Percentiles rank a stretch among this genome's conserved stretches.
Evolutionary conservation across 2,888 invertebrate genomes (phyloP).

Genomic region (Atrina japonica): DNA sequence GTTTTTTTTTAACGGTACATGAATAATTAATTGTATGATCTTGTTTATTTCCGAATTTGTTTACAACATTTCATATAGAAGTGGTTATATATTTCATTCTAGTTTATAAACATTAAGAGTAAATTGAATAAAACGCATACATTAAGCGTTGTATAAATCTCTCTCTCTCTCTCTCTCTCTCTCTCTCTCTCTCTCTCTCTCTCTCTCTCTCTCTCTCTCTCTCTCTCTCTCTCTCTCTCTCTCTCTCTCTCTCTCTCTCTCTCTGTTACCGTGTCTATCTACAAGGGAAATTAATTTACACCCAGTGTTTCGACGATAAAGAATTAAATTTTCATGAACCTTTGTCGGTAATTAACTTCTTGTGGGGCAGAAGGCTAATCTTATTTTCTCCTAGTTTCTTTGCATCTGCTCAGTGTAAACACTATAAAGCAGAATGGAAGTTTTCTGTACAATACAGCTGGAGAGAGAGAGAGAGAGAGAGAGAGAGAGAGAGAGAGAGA

Average conservation of each 20-base stretch:
- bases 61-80: no score
- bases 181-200: conserved; percentile 19
- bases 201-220: conserved; percentile 30
- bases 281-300: no score
- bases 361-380: conserved; percentile 11
- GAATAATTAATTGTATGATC: no score
- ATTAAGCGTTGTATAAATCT: background rate
- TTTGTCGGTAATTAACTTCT: background rate
- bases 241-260: background rate
- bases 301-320: no score
- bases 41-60: no score
- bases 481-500: conserved; percentile 29
- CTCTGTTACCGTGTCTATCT: conserved; percentile 15
- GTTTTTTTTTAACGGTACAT: no score
- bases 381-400: no score
- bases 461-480: conserved; percentile 5
- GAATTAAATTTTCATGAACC: conserved; percentile 17
- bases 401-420: no score
- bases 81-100: no score
- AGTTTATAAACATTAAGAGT: no score
- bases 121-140: no score
- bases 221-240: conserved; percentile 23
- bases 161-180: background rate
- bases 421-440: no score
- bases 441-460: background rate